Base-by-base conservation (phyloP, 2,888 invertebrate genomes). In the Dolomedes plantarius region DNA sequence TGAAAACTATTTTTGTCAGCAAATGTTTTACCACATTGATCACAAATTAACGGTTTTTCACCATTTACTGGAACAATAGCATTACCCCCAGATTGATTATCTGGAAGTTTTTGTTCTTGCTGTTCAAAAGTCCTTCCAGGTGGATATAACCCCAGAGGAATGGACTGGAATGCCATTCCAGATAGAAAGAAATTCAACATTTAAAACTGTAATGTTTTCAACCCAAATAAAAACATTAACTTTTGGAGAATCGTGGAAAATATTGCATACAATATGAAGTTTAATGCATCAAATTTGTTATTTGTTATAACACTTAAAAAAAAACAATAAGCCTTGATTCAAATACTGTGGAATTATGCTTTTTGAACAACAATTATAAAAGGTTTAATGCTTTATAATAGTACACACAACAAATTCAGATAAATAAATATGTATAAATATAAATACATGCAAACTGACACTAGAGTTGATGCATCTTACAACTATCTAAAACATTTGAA, bases 101-200 rank as follows among this genome's bases (percentile, higher is more conserved):
- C 32, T 1, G 82, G 76, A 9, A n/a, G n/a, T 56, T 85, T 85
- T 56, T 85, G 83, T 13, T 85, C 83, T 68, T 85, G 83, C n/a
- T 85, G 83, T 13, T 85, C 83, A 56, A 85, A 85, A 68, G 77
- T 77, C 50, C 83, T 72, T 39, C 82, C 82, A 29, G 83, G 83
- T 39, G 83, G 83, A 67, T 85, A 85, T 50, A 85, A 78, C 39
- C 83, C 83, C 46, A 85, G 77, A 50, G 83, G 83, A 85, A 85
- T 85, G 77, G 83, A 85, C 83, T 85, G 83, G 32, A 85, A 85
- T 9, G 83, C 83, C 83, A 85, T 85, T 62, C 83, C 83, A 50
- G 83, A 85, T 41, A 85, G 85, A 73, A 85, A 77, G 50, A 85
- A 77, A 41, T 85, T 85, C 83, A 85, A 67, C 83, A 85, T 85